phyloP scores from a whole-genome alignment of 2,797 vertebrate species.

The Typhlichthys subterraneus region DNA sequence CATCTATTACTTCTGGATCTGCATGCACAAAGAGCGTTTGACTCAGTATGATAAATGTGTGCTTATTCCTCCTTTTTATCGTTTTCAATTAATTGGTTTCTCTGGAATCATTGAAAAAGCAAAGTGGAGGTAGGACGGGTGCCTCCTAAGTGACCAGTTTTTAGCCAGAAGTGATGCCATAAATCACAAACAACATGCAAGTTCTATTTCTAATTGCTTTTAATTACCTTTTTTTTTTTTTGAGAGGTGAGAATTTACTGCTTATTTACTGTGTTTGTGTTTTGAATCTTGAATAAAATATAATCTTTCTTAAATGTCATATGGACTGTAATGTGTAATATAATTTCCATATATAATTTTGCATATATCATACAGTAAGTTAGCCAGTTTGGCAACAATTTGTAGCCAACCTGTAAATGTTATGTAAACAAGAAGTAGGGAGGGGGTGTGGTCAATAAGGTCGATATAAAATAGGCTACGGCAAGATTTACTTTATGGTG shows the following conservation, averaged over 20 bases:
- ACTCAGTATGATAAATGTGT: slow-evolving; percentile 63
- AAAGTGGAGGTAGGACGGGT: slow-evolving; percentile 58
- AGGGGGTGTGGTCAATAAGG: too few species aligned
- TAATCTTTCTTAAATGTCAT: slow-evolving; percentile 70
- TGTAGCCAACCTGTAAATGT: background rate
- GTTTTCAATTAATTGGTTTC: slow-evolving; percentile 64
- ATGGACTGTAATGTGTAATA: slow-evolving; percentile 11
- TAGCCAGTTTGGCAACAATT: background rate
- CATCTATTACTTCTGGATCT: slow-evolving; percentile 48
- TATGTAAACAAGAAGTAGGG: too few species aligned
- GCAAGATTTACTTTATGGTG: too few species aligned
- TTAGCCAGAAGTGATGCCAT: slow-evolving; percentile 9
- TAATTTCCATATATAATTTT: background rate
- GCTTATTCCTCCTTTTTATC: slow-evolving; percentile 60
- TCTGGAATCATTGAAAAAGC: slow-evolving; percentile 56
- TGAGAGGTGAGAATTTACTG: slow-evolving; percentile 65
- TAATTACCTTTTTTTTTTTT: slow-evolving; percentile 33
- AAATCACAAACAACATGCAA: slow-evolving; percentile 19
- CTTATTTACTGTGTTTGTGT: slow-evolving; percentile 82
- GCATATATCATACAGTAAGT: background rate
- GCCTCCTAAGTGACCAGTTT: slow-evolving; percentile 25
- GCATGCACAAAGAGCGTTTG: slow-evolving; percentile 38
- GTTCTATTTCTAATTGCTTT: slow-evolving; percentile 11
- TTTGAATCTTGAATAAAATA: slow-evolving; percentile 79
- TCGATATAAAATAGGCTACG: too few species aligned